Evolutionary conservation across 2,113 vertebrate species (phyloP).

Genomic region (Dolichallabes microphthalmus): DNA sequence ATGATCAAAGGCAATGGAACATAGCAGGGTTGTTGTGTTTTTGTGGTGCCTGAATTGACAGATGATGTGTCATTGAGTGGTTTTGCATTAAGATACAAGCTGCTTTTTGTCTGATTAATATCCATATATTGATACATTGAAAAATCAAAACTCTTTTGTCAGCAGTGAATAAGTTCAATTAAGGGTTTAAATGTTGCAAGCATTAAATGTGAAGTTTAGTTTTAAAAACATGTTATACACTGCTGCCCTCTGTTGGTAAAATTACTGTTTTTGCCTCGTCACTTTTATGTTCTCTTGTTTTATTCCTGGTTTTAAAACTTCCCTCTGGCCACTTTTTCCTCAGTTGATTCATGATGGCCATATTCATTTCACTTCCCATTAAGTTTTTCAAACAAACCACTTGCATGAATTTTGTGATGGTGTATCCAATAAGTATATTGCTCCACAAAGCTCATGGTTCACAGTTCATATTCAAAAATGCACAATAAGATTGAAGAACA

Average conservation of each 20-base stretch:
- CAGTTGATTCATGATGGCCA: background rate
- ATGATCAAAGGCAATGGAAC: background rate
- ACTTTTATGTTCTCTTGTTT: background rate
- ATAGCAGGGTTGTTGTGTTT: background rate
- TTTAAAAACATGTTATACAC: slow-evolving; percentile 2
- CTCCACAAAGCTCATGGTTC: background rate
- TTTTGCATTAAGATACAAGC: background rate
- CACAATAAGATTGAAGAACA: background rate
- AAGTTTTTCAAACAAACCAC: background rate
- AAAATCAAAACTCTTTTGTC: background rate
- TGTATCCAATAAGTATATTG: no score
- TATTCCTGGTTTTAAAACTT: background rate
- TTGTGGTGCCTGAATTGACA: background rate
- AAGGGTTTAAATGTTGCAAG: background rate
- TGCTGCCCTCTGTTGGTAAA: slow-evolving; percentile 1
- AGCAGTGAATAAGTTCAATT: background rate
- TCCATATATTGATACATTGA: background rate
- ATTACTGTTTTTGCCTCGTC: background rate
- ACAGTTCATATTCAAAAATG: background rate
- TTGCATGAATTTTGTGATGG: background rate
- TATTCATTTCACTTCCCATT: background rate
- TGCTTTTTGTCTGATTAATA: background rate
- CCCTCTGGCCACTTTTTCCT: background rate
- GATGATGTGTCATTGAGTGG: background rate
- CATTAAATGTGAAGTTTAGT: background rate